Conservation (phyloP, 1,140 invertebrate species). For the Dendrolimus kikuchii region DNA sequence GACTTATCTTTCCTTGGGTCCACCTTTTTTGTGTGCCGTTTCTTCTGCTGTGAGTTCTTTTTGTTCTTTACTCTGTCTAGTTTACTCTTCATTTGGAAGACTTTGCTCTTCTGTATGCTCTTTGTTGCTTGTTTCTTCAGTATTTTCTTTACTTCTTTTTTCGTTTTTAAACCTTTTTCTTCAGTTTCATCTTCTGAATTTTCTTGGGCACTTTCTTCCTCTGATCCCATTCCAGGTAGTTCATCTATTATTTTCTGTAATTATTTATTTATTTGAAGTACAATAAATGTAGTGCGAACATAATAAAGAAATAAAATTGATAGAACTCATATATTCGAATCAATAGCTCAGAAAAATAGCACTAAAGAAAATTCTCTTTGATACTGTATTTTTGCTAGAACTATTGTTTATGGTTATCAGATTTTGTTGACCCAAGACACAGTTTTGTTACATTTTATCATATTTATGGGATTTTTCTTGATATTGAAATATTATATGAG, state of each 20-base stretch:
- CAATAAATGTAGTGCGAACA: too few species aligned
- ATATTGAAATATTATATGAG: too few species aligned
- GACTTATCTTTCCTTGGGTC: conserved; percentile 55
- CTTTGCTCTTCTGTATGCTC: conserved; percentile 81
- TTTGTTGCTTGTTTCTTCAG: conserved; percentile 79
- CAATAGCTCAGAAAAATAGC: too few species aligned
- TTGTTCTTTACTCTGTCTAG: conserved; percentile 76
- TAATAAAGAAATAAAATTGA: too few species aligned
- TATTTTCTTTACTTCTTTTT: conserved; percentile 77
- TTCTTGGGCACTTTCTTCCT: conserved; percentile 60
- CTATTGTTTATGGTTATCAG: too few species aligned
- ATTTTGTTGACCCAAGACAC: too few species aligned
- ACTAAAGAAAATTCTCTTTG: too few species aligned
- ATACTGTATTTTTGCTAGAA: too few species aligned
- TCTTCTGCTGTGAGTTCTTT: conserved; percentile 71
- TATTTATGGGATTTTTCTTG: too few species aligned
- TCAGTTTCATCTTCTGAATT: conserved; percentile 48
- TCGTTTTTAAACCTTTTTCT: conserved; percentile 67
- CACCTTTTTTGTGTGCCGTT: conserved; percentile 39
- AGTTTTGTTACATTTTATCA: too few species aligned
- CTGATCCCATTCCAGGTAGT: conserved; percentile 59
- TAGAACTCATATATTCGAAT: too few species aligned
- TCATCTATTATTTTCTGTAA: conserved; percentile 9
- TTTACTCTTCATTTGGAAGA: conserved; percentile 81
- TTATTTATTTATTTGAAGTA: too few species aligned